Conservation (phyloP, 2,113 vertebrate genomes). For the Colossoma macropomum region DNA sequence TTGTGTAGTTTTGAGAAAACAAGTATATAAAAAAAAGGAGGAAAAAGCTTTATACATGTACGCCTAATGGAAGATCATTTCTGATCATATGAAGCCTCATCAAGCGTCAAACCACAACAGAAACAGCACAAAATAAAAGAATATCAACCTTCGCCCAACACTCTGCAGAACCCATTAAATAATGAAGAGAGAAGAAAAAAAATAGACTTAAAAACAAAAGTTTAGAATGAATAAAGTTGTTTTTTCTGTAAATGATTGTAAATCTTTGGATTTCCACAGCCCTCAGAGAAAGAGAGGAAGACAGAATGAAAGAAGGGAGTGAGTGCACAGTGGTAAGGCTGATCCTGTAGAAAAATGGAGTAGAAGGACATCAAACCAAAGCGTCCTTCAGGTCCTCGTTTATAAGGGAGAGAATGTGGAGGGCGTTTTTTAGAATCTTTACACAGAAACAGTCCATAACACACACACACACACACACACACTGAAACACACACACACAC, state of each 20-base stretch:
- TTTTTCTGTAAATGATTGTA: background rate
- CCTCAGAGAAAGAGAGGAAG: background rate
- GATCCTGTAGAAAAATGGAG: background rate
- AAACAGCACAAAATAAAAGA: too few relatives aligned
- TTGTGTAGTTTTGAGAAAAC: too few relatives aligned
- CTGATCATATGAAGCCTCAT: too few relatives aligned
- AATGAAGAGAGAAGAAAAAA: background rate
- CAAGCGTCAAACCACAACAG: too few relatives aligned
- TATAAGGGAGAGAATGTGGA: background rate
- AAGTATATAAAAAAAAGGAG: too few relatives aligned
- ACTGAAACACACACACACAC: background rate
- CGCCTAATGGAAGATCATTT: too few relatives aligned
- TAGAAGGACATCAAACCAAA: too few relatives aligned
- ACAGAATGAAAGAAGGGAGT: background rate
- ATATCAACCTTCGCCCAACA: too few relatives aligned
- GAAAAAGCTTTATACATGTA: too few relatives aligned
- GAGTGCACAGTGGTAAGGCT: background rate
- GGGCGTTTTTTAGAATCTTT: background rate
- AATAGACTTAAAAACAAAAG: background rate
- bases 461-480: slow-evolving; percentile 4
- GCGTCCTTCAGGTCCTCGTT: background rate
- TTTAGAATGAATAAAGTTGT: background rate
- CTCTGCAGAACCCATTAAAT: background rate
- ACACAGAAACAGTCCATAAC: background rate
- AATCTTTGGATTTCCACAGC: background rate